Evolutionary conservation across 2,888 invertebrate genomes (phyloP).

Genomic region (Sycophila texana): DNA sequence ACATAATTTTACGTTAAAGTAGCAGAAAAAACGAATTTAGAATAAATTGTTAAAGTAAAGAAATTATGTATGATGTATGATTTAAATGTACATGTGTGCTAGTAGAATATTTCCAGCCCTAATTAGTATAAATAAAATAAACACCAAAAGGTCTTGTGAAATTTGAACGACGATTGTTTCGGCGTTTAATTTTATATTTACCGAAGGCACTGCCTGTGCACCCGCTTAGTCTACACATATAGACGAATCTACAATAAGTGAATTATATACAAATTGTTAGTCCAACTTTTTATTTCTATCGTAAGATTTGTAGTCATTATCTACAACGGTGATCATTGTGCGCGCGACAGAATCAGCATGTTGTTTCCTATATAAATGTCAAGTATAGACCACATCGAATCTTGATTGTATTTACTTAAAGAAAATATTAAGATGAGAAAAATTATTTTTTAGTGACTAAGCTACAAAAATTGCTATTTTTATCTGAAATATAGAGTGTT

Average conservation of each 20-base stretch:
- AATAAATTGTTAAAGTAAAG: too few relatives aligned
- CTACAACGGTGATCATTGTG: slow-evolving; percentile 2
- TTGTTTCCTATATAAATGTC: slow-evolving; percentile 33
- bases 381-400: slow-evolving; percentile 45
- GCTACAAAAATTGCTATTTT: too few relatives aligned
- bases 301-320: not conserved
- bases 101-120: slow-evolving; percentile 35
- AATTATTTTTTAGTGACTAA: too few relatives aligned
- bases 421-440: not conserved
- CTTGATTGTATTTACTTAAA: slow-evolving; percentile 36
- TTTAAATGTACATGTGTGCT: too few relatives aligned
- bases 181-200: slow-evolving; percentile 33
- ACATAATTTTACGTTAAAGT: too few relatives aligned
- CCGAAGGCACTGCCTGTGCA: not conserved
- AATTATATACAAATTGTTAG: slow-evolving; percentile 11
- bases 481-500: too few relatives aligned
- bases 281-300: slow-evolving; percentile 17
- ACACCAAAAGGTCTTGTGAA: slow-evolving; percentile 26
- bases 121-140: slow-evolving; percentile 24
- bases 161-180: too few relatives aligned
- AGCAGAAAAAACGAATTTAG: too few relatives aligned
- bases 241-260: slow-evolving; percentile 27
- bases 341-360: slow-evolving; percentile 10
- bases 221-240: slow-evolving; percentile 4
- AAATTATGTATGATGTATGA: too few relatives aligned